Percentiles rank a stretch among this genome's conserved stretches.
Evolutionary conservation across 2,797 vertebrate species (phyloP).

Genomic region (Hydrocynus forskahlii): DNA sequence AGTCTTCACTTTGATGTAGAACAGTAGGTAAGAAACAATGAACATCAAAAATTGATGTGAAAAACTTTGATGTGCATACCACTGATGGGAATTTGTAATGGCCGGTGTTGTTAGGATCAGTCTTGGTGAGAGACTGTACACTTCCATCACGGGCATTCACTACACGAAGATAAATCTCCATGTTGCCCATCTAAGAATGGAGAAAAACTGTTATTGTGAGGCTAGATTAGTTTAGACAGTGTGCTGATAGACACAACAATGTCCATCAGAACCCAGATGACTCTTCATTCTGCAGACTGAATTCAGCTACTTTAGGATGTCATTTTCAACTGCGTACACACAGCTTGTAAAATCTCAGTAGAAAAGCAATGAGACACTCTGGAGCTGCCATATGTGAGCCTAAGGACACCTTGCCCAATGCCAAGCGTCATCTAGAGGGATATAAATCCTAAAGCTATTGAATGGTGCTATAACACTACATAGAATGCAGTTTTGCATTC

Average conservation of each 20-base stretch:
- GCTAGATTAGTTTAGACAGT: neutral
- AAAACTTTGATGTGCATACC: constrained; percentile 62
- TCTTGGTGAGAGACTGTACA: constrained; percentile 67
- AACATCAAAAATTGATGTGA: neutral
- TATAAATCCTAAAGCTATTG: neutral
- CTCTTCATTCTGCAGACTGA: neutral
- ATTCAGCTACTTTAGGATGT: neutral
- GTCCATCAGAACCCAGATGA: neutral
- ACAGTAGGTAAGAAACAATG: neutral
- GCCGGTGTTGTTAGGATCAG: constrained; percentile 63
- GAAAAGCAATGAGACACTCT: neutral
- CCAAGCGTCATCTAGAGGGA: neutral
- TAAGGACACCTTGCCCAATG: neutral
- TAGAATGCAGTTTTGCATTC: no score
- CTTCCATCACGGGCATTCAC: constrained; percentile 76
- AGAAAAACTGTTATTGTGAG: constrained; percentile 15
- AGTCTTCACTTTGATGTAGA: neutral
- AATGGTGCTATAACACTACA: no score
- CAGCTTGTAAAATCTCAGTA: neutral
- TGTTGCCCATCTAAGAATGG: constrained; percentile 69
- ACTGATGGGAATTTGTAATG: constrained; percentile 72
- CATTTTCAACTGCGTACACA: neutral
- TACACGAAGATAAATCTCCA: constrained; percentile 79
- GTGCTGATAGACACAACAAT: neutral
- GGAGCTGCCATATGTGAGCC: neutral